Evolutionary conservation across 2,797 vertebrate genomes (phyloP), one percentile per base, ranked within the genome.

Genomic region (Eulemur rubriventer): DNA sequence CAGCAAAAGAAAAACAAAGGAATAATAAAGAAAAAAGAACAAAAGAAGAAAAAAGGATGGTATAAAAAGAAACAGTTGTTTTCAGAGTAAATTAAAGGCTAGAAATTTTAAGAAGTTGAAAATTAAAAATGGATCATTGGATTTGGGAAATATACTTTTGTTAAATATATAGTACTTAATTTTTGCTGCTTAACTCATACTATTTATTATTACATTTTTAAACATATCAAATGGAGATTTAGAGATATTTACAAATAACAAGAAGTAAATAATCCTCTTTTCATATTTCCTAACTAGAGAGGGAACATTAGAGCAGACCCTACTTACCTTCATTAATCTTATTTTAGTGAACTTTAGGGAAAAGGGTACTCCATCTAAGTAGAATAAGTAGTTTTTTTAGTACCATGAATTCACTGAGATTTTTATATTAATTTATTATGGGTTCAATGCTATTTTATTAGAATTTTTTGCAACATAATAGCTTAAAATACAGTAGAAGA

Each of bases 31-130:
- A 10, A 43, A 38, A 57, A 50, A 48, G 17, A 10, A 26, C 22
- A 14, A 46, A 28, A 67, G 17, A 30, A 41, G 16, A 4, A 65
- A n/a, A n/a, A 26, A 59, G 20, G 43, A 43, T 26, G 5, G 1
- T 57, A 33, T 65, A 33, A 41, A 65, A 59, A 41, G 33, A 92
- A 82, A 79, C 3, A 22, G 43, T 38, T 16, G 2, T 41, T 73
- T 14, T 73, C 76, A 89, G 50, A 69, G 12, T 73, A n/a, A 69
- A 95, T 95, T 96, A n/a, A 93, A 89, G 43, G 70, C 13, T 52
- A 48, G 52, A 72, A 59, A 90, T 59, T 89, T 28, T 59, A 61
- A 52, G 35, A 75, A 38, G 55, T 50, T 76, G 28, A 67, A 89
- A 76, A 88, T 28, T 76, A 63, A 85, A 59, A 89, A 57, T 4